phyloP scores from a whole-genome alignment of 2,113 vertebrate genomes.

The Setophaga kirtlandii region DNA sequence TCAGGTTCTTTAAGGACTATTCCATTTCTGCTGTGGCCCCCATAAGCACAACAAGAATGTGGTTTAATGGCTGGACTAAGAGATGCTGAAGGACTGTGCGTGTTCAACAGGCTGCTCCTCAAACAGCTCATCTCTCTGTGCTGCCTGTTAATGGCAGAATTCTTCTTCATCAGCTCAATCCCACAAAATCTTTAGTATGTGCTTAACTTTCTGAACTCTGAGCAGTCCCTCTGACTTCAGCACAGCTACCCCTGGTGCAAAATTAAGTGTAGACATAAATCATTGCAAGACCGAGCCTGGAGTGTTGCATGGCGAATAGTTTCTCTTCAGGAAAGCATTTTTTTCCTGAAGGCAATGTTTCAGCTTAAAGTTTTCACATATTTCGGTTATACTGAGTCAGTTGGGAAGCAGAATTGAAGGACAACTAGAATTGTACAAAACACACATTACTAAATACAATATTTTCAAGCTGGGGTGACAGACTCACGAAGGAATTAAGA shows the following conservation, averaged over 20 bases:
- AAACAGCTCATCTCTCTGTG: background rate
- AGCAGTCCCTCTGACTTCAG: background rate
- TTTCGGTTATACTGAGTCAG: background rate
- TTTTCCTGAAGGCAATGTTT: constrained; percentile 21
- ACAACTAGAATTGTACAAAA: background rate
- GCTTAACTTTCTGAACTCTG: constrained; percentile 16
- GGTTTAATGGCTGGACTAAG: background rate
- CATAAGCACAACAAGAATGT: background rate
- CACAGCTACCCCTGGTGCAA: background rate
- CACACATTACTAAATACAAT: background rate
- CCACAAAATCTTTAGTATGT: background rate
- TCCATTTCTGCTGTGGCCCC: background rate
- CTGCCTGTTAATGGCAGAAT: background rate
- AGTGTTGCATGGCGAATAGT: background rate
- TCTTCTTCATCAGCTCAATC: background rate
- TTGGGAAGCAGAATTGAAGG: background rate
- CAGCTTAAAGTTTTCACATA: background rate
- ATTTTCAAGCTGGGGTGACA: background rate
- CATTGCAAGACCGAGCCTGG: background rate
- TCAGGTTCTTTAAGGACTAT: background rate
- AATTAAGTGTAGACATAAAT: constrained; percentile 34
- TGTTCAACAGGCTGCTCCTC: background rate
- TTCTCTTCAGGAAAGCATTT: constrained; percentile 28
- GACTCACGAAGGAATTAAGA: background rate
- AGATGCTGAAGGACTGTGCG: too few relatives aligned